Conservation (phyloP, 2,113 vertebrate species). For the Mormoops blainvillei region DNA sequence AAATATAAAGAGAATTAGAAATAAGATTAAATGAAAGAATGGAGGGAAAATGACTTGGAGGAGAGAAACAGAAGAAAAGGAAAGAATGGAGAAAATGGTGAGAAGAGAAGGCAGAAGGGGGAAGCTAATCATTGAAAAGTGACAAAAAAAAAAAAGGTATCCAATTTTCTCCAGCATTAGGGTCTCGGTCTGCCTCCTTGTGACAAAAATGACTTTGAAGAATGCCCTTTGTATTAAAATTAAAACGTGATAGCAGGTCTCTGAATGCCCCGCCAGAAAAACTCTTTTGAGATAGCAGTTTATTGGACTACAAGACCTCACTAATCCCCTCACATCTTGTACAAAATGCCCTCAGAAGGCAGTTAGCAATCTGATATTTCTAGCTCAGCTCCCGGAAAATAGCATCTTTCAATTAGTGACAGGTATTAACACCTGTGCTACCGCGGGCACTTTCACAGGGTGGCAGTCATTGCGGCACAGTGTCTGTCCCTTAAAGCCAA, state of each 20-base stretch:
- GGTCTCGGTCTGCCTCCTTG: background rate
- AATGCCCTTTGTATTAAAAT: background rate
- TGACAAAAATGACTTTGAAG: background rate
- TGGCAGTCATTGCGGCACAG: background rate
- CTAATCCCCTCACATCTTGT: conserved; percentile 25
- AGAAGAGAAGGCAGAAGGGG: rapidly evolving
- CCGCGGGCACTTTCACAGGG: background rate
- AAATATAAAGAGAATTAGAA: background rate
- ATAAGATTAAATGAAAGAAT: background rate
- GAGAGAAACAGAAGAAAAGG: background rate
- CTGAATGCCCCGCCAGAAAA: background rate
- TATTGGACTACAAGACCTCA: background rate
- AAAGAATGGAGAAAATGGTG: background rate
- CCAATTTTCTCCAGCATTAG: background rate
- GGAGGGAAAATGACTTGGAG: background rate
- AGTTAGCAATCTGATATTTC: background rate
- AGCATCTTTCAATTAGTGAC: conserved; percentile 39
- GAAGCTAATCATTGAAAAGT: background rate
- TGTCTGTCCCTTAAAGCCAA: conserved; percentile 8
- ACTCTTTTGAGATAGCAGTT: conserved; percentile 6
- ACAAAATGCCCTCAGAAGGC: background rate
- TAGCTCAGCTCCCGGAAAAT: background rate
- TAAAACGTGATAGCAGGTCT: background rate
- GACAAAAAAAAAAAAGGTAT: no score
- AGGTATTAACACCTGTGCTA: background rate